phyloP scores from a whole-genome alignment of 2,888 invertebrate genomes.

The Hesperia comma region DNA sequence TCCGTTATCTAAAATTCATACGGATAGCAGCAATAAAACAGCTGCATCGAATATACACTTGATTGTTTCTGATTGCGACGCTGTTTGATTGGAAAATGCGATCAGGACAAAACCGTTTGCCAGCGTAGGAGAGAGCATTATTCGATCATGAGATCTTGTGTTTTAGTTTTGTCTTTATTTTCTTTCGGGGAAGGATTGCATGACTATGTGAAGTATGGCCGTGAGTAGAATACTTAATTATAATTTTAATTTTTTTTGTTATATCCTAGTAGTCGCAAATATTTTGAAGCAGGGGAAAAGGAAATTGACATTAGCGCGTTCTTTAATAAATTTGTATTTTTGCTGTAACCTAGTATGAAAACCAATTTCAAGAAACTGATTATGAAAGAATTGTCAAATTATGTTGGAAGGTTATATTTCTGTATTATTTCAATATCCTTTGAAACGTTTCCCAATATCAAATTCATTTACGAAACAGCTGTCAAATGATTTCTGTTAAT shows the following conservation, averaged over 20 bases:
- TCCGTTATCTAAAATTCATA: conserved; percentile 67
- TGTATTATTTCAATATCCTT: too few species aligned
- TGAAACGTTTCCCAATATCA: too few species aligned
- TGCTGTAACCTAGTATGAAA: too few species aligned
- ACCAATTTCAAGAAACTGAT: too few species aligned
- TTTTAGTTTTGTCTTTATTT: conserved; percentile 41
- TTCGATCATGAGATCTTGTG: conserved; percentile 47
- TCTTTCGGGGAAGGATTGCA: conserved; percentile 43
- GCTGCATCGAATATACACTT: conserved; percentile 56
- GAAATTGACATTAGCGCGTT: too few species aligned
- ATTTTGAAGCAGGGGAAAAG: too few species aligned
- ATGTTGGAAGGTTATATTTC: too few species aligned
- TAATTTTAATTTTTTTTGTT: neutral
- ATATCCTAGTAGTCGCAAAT: too few species aligned
- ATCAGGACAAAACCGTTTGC: conserved; percentile 38
- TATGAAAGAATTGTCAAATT: too few species aligned
- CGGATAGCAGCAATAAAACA: conserved; percentile 62
- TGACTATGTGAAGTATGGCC: conserved; percentile 74
- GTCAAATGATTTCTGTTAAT: too few species aligned
- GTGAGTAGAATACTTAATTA: conserved; percentile 55
- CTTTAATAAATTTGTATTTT: too few species aligned
- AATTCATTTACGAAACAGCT: too few species aligned
- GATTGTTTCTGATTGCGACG: conserved; percentile 63
- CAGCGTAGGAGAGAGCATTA: neutral
- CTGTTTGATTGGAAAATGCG: conserved; percentile 50